Evolutionary conservation across 1,140 invertebrate species (phyloP).

Genomic region (Leptonema lineaticorne): DNA sequence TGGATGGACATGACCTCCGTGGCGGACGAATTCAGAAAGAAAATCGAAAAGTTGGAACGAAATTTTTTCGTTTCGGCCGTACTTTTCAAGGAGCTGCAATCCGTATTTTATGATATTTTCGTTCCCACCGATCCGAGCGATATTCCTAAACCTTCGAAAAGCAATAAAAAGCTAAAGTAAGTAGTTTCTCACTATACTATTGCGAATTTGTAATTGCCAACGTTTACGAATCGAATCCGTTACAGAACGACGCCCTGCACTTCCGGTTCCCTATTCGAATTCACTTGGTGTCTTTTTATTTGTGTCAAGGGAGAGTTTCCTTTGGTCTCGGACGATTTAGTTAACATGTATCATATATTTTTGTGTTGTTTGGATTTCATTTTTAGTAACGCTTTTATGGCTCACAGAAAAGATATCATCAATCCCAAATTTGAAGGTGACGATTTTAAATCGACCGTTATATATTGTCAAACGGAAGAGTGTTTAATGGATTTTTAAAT

Average conservation of each 20-base stretch:
- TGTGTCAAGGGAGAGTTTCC: constrained; percentile 85
- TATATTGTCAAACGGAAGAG: not conserved
- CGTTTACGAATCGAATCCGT: constrained; percentile 42
- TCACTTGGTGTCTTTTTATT: constrained; percentile 91
- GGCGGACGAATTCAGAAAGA: constrained; percentile 78
- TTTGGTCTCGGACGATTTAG: constrained; percentile 85
- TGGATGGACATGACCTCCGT: constrained; percentile 95
- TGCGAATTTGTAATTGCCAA: not conserved
- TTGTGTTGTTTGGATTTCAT: constrained; percentile 89
- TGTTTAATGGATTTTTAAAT: not conserved
- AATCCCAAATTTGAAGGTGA: constrained; percentile 82
- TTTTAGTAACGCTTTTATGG: constrained; percentile 81
- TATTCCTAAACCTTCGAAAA: constrained; percentile 44
- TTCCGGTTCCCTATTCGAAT: constrained; percentile 82
- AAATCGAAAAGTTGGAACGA: constrained; percentile 83
- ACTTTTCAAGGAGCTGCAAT: constrained; percentile 90
- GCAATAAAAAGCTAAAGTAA: constrained; percentile 70
- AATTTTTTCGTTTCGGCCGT: constrained; percentile 95
- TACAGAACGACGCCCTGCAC: constrained; percentile 70
- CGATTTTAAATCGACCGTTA: constrained; percentile 19
- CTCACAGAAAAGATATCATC: constrained; percentile 79
- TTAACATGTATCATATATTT: constrained; percentile 91
- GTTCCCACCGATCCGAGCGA: constrained; percentile 57
- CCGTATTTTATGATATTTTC: constrained; percentile 85
- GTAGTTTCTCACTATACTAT: constrained; percentile 27